These are phyloP conservation scores for Chiloscyllium plagiosum DNA, from an alignment of 2,113 vertebrate genomes.

Conservation along the genomic window DNA sequence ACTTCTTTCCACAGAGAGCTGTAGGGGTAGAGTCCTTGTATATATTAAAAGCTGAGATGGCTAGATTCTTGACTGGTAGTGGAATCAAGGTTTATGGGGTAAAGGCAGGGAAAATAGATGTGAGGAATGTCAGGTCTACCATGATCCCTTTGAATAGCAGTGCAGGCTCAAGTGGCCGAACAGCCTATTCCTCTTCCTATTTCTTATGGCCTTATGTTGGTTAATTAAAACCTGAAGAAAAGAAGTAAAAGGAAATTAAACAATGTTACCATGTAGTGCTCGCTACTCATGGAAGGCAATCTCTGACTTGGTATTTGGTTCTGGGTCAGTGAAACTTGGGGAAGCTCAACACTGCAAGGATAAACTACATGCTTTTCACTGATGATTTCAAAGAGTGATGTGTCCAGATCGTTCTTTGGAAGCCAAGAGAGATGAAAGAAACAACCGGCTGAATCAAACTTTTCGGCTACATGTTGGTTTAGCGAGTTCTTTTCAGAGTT, in stretches of 20 bases:
- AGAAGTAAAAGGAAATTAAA: neutral
- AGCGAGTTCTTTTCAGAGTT: no score
- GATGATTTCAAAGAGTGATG: neutral
- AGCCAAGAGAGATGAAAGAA: neutral
- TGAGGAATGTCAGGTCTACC: no score
- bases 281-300: neutral
- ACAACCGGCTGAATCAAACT: neutral
- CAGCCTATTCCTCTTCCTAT: no score
- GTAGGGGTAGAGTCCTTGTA: no score
- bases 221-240: neutral
- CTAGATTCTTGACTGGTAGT: no score
- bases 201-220: neutral
- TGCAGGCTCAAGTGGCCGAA: no score
- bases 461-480: no score
- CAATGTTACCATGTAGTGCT: neutral
- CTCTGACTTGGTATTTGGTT: neutral
- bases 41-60: no score
- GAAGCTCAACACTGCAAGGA: neutral
- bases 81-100: no score
- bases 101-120: no score
- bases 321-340: neutral
- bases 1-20: no score
- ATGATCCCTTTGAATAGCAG: no score
- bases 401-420: neutral
- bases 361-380: neutral